Percentiles rank a stretch among this genome's conserved stretches.
Conservation (phyloP, 2,113 vertebrate genomes). For the Talpa occidentalis region DNA sequence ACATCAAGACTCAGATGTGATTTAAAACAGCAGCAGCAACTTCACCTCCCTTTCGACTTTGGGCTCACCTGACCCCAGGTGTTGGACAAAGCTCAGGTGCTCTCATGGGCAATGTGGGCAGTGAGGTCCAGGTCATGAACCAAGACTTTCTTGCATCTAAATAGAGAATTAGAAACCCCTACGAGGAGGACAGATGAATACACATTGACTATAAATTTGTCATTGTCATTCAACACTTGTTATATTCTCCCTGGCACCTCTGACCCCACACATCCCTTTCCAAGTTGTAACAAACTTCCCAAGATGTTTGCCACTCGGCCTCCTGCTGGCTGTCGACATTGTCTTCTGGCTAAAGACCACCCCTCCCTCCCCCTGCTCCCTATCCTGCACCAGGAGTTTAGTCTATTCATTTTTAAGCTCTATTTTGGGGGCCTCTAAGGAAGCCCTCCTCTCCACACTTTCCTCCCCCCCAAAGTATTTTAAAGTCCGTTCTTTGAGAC, state of each 20-base stretch:
- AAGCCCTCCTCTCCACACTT: neutral
- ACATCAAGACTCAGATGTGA: slow-evolving; percentile 25
- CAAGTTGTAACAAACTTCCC: neutral
- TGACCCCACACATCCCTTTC: neutral
- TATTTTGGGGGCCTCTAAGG: neutral
- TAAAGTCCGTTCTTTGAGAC: neutral
- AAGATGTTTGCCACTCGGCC: neutral
- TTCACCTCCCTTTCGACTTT: neutral
- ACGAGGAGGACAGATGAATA: neutral
- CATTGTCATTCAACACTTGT: neutral
- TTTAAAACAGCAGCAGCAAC: slow-evolving; percentile 41
- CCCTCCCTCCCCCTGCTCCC: rapidly evolving
- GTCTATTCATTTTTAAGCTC: neutral
- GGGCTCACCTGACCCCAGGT: neutral
- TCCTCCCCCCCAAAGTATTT: neutral
- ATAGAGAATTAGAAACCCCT: too few species aligned
- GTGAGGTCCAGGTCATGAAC: too few species aligned
- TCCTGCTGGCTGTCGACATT: neutral
- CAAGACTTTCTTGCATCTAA: too few species aligned
- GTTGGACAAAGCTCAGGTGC: rapidly evolving
- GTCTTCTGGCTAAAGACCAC: neutral
- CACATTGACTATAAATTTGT: neutral
- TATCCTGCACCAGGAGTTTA: neutral
- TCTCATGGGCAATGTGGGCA: too few species aligned
- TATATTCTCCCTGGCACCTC: neutral